A percentile compares a stretch with the other conserved stretches of the same genome.
Evolutionary conservation across 2,888 invertebrate species (phyloP).

Genomic region (Sericinus montela): DNA sequence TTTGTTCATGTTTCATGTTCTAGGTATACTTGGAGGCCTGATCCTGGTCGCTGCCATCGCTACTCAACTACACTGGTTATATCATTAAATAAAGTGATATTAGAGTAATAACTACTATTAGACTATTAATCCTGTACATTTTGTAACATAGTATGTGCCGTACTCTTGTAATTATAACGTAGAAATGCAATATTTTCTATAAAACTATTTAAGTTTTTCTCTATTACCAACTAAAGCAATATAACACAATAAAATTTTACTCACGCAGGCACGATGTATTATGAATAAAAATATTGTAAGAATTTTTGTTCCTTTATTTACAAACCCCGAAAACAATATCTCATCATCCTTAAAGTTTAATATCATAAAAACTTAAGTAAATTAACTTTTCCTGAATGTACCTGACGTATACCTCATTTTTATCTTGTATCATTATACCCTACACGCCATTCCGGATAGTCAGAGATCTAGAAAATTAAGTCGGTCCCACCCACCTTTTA

Average conservation of each 20-base stretch:
- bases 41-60: constrained; percentile 48
- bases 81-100: constrained; percentile 77
- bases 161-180: constrained; percentile 68
- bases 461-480: too few species aligned
- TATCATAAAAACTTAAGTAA: too few species aligned
- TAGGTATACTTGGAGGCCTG: constrained; percentile 50
- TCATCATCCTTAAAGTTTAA: too few species aligned
- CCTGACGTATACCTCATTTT: too few species aligned
- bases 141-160: constrained; percentile 76
- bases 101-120: constrained; percentile 63
- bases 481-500: too few species aligned
- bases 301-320: constrained; percentile 28
- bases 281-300: constrained; percentile 41
- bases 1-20: constrained; percentile 22
- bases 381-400: too few species aligned
- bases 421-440: too few species aligned
- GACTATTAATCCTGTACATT: constrained; percentile 69
- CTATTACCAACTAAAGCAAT: constrained; percentile 61
- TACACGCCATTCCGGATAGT: too few species aligned
- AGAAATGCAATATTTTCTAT: constrained; percentile 72
- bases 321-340: not conserved
- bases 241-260: constrained; percentile 67
- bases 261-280: constrained; percentile 67
- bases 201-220: constrained; percentile 51
- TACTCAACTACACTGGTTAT: constrained; percentile 54